Conservation (phyloP, 1,140 invertebrate genomes). For the Drosophila ogumai region DNA sequence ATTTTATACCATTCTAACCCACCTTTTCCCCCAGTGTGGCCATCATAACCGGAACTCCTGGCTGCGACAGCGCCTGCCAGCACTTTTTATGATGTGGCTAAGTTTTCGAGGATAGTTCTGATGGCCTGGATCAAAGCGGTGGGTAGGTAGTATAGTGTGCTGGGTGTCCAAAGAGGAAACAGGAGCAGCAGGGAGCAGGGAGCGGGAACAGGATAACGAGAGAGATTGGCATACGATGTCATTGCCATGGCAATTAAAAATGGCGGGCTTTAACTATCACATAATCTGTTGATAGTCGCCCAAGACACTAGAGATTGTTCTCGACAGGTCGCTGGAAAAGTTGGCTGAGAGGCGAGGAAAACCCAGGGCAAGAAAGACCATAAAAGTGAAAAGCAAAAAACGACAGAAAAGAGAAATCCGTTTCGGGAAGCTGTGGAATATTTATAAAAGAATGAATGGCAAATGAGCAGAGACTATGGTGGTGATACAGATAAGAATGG, state of each 20-base stretch:
- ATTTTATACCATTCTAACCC: conserved; percentile 6
- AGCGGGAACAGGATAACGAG: conserved; percentile 28
- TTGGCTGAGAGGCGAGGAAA: not conserved
- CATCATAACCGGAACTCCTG: conserved; percentile 62
- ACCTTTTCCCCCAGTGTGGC: conserved; percentile 37
- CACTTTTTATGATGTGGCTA: conserved; percentile 70
- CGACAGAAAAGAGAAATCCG: conserved; percentile 17
- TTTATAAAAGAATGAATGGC: conserved; percentile 45
- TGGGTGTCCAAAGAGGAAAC: not conserved
- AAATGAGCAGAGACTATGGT: conserved; percentile 28
- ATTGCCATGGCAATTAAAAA: conserved; percentile 77
- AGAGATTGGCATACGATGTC: conserved; percentile 57
- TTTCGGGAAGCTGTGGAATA: conserved; percentile 34
- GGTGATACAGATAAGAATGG: conserved; percentile 24
- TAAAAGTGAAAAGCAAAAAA: conserved; percentile 38
- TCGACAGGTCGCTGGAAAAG: conserved; percentile 9
- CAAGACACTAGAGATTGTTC: conserved; percentile 49
- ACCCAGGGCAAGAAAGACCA: conserved; percentile 13
- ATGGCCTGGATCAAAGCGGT: conserved; percentile 22
- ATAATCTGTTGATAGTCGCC: conserved; percentile 68
- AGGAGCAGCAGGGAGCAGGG: not conserved
- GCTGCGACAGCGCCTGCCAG: conserved; percentile 54
- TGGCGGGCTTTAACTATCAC: conserved; percentile 65
- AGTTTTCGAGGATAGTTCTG: conserved; percentile 65
- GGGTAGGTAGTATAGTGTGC: not conserved